Conservation (phyloP, 2,113 vertebrate genomes). For the Hucho hucho region DNA sequence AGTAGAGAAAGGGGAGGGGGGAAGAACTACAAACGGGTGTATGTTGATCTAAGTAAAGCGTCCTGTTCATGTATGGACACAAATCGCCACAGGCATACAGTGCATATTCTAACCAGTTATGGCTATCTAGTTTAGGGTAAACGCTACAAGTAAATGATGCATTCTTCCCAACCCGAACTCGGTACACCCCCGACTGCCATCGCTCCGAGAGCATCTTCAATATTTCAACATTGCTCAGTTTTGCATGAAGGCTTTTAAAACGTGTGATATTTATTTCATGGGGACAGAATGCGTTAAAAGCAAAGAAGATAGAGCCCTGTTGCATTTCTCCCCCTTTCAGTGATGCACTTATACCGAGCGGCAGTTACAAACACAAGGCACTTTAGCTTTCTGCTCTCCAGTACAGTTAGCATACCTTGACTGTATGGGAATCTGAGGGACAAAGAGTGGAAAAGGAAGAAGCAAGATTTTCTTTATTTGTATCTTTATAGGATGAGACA, state of each 20-base stretch:
- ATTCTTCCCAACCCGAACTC: slow-evolving; percentile 34
- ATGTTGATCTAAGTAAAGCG: slow-evolving; percentile 44
- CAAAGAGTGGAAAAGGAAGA: slow-evolving; percentile 11
- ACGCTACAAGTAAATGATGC: slow-evolving; percentile 62
- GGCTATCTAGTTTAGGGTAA: slow-evolving; percentile 59
- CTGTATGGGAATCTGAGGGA: neutral
- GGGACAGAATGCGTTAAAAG: slow-evolving; percentile 72
- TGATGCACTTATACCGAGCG: slow-evolving; percentile 53
- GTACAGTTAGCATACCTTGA: neutral
- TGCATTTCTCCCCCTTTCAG: slow-evolving; percentile 46
- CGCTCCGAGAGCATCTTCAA: slow-evolving; percentile 61
- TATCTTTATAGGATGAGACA: neutral
- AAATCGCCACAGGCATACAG: slow-evolving; percentile 61
- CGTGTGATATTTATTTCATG: slow-evolving; percentile 76
- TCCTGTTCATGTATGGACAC: slow-evolving; percentile 48
- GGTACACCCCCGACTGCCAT: slow-evolving; percentile 47
- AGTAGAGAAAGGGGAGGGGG: slow-evolving; percentile 9
- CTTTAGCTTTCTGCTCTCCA: slow-evolving; percentile 7
- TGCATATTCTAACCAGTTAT: slow-evolving; percentile 37
- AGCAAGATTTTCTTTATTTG: neutral
- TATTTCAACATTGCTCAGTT: slow-evolving; percentile 68
- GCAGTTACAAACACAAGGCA: slow-evolving; percentile 59
- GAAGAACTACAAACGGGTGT: neutral
- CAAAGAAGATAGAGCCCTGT: slow-evolving; percentile 50
- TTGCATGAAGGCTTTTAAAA: slow-evolving; percentile 73